Evolutionary conservation across 2,113 vertebrate species (phyloP).

Genomic region (Sceloporus undulatus): DNA sequence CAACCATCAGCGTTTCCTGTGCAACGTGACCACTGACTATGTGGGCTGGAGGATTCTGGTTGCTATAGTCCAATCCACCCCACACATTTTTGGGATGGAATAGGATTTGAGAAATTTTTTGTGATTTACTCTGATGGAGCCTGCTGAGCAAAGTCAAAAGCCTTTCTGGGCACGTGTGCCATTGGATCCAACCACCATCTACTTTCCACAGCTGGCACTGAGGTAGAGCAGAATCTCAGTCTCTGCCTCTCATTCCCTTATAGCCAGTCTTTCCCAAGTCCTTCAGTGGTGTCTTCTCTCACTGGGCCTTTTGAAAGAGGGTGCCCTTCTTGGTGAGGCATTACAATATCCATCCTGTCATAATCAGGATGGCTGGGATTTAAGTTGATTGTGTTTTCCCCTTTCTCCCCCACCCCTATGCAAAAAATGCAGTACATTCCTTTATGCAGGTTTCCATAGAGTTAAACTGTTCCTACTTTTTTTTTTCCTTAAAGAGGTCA

Average conservation of each 20-base stretch:
- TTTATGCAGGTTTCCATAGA: conserved; percentile 78
- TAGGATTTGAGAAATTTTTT: neutral
- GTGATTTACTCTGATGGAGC: neutral
- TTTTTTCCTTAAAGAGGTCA: conserved; percentile 73
- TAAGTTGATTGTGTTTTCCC: conserved; percentile 54
- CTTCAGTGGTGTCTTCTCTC: conserved; percentile 27
- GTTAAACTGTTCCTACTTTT: conserved; percentile 71
- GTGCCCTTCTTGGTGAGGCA: neutral
- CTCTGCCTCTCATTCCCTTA: neutral
- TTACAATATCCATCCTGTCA: conserved; percentile 50
- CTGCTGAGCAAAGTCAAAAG: neutral
- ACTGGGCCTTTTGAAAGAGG: conserved; percentile 45
- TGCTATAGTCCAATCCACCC: too few relatives aligned
- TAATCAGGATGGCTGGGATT: conserved; percentile 52
- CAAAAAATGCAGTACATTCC: conserved; percentile 76
- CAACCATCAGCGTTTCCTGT: too few relatives aligned
- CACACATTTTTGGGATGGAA: too few relatives aligned
- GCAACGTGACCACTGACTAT: too few relatives aligned
- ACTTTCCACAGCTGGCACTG: conserved; percentile 10
- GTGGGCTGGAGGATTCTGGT: too few relatives aligned
- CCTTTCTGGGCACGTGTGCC: neutral
- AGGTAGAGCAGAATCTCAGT: conserved; percentile 1
- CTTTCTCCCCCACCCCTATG: conserved; percentile 52
- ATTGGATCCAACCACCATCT: conserved; percentile 20
- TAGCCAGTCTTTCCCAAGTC: conserved; percentile 2